Percentiles rank a stretch among this genome's conserved stretches.
phyloP scores from a whole-genome alignment of 2,113 vertebrate species.

The Salminus brasiliensis region DNA sequence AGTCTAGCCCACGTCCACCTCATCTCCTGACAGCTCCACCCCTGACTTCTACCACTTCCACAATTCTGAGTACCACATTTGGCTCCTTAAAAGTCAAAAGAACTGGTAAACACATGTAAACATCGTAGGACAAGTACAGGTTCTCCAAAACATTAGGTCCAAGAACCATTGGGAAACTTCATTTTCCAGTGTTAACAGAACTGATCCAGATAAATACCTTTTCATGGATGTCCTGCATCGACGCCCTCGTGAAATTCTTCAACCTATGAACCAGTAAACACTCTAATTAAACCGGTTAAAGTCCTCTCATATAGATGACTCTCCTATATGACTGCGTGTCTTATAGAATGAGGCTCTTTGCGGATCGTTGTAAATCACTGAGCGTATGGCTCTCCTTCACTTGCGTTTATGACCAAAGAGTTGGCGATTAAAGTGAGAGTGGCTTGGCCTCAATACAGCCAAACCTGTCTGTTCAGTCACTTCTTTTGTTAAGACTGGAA shows the following conservation, averaged over 20 bases:
- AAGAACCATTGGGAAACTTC: too few relatives aligned
- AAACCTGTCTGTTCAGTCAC: slow-evolving; percentile 60
- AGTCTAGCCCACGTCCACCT: too few relatives aligned
- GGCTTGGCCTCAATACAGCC: slow-evolving; percentile 59
- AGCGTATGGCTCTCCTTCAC: background rate
- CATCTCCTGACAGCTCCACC: too few relatives aligned
- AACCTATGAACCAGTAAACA: background rate
- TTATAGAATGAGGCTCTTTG: background rate
- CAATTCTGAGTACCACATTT: too few relatives aligned
- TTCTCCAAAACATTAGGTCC: too few relatives aligned
- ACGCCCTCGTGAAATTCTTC: background rate
- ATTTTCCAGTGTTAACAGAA: background rate
- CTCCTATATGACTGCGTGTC: background rate
- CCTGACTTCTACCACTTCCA: too few relatives aligned
- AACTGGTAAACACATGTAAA: too few relatives aligned
- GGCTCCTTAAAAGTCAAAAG: too few relatives aligned
- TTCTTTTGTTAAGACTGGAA: slow-evolving; percentile 67
- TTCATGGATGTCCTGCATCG: background rate
- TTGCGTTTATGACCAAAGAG: background rate
- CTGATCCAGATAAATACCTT: background rate
- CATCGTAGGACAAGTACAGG: too few relatives aligned
- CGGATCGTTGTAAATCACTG: slow-evolving; percentile 58
- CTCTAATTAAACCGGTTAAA: background rate
- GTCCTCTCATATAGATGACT: background rate
- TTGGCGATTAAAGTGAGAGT: background rate